Evolutionary conservation across 2,797 vertebrate genomes (phyloP), one percentile per base, ranked within the genome.

Genomic region (Anniella stebbinsi): DNA sequence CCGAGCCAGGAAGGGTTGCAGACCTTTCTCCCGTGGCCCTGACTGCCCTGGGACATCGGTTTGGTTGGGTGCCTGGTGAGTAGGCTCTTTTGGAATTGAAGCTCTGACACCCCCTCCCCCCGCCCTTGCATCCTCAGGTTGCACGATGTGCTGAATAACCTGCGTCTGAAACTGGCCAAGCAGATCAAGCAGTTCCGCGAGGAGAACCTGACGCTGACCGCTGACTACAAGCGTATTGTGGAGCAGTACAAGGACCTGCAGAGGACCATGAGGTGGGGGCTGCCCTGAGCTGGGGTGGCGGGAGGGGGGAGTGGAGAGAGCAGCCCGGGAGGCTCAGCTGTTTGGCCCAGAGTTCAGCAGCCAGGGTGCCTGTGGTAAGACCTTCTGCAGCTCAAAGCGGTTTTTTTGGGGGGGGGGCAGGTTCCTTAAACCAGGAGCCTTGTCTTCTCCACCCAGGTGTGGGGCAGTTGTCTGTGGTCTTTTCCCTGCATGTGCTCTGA

Each of bases 251-350:
- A 97, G 93, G 96, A 97, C 48, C 51, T 98, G 45, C 97, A 98
- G 95, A 97, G 95, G 95, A 97, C 97, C 89, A 97, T 97, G 83
- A 98, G 97, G 99, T 99, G 90, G 93, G 93, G 57, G 6, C n/a
- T 3, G 63, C 25, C 10, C n/a, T 1, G 17, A 11, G 2, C 1
- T 18, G 15, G 60, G 60, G 5, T 12, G 57, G 57, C 1, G 25
- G 2, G 28, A 3, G 12, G 9, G 38, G n/a, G 30, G 45, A 36
- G 36, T 13, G 41, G 36, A 45, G 4, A 18, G 17, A 28, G 12
- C 28, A 33, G 21, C 21, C 3, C 17, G 8, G 23, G 30, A 30
- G 11, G 1, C 38, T 11, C 18, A 8, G 41, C 23, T 18, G 54
- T 17, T 41, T 21, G 80, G 54, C 38, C 72, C 41, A 3, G 57